Evolutionary conservation across 2,797 vertebrate species (phyloP).

Genomic region (Pseudotriccus pelzelni): DNA sequence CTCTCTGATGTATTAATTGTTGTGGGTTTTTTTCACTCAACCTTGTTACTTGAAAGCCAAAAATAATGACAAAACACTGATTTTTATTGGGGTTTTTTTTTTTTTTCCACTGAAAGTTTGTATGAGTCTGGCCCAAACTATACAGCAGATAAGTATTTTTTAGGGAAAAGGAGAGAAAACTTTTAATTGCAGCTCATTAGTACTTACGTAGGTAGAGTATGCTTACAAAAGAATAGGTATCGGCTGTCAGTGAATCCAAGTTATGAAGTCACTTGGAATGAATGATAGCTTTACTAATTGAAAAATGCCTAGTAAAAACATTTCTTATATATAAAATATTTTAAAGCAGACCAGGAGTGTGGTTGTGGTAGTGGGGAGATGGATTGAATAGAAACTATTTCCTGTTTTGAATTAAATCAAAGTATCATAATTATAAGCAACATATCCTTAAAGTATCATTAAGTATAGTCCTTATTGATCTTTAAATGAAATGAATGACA

Average conservation of each 20-base stretch:
- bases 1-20: slow-evolving; percentile 72
- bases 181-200: neutral
- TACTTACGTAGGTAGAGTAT: neutral
- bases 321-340: neutral
- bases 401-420: neutral
- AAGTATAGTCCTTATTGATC: neutral
- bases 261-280: neutral
- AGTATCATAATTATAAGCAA: neutral
- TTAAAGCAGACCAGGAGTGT: neutral
- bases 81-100: neutral
- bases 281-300: neutral
- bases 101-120: neutral
- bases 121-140: neutral
- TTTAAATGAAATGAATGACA: neutral
- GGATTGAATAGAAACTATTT: neutral
- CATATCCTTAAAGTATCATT: neutral
- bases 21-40: neutral
- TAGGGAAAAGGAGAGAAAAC: neutral
- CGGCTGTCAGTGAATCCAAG: neutral
- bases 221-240: neutral
- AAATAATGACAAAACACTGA: neutral
- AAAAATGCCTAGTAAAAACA: neutral
- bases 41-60: slow-evolving; percentile 7
- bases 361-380: neutral
- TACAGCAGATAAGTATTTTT: neutral